Conservation (phyloP, 2,797 vertebrate genomes). For the Apodemus agrarius region DNA sequence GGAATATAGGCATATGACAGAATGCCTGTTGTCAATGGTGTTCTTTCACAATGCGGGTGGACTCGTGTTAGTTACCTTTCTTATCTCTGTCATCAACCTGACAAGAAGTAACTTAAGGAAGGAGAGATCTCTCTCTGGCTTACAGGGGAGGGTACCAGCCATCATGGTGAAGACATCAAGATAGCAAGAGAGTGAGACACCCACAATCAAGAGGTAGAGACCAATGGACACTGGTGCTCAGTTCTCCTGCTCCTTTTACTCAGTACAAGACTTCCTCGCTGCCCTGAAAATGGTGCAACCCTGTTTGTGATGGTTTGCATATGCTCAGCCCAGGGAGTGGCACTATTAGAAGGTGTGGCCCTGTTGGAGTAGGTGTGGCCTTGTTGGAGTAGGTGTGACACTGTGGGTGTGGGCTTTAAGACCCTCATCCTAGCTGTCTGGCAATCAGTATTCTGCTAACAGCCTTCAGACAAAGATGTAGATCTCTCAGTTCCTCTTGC, state of each 20-base stretch:
- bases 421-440: background rate
- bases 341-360: background rate
- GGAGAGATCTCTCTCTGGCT: no score
- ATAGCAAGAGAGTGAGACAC: background rate
- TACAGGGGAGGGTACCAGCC: no score
- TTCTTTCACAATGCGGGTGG: background rate
- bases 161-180: background rate
- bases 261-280: background rate
- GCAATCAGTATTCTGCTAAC: background rate
- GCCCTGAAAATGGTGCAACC: background rate
- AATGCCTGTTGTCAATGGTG: background rate
- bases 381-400: background rate
- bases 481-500: background rate
- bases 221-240: fast-evolving
- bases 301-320: background rate
- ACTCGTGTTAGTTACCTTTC: background rate
- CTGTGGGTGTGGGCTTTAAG: background rate
- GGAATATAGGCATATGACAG: no score
- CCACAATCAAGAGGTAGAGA: background rate
- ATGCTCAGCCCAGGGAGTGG: background rate
- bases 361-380: no score
- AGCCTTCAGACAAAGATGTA: background rate
- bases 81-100: background rate
- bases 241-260: background rate
- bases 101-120: background rate